Percentiles rank a stretch among this genome's conserved stretches.
phyloP scores from a whole-genome alignment of 1,140 invertebrate species.

The Heliconius hermathena region DNA sequence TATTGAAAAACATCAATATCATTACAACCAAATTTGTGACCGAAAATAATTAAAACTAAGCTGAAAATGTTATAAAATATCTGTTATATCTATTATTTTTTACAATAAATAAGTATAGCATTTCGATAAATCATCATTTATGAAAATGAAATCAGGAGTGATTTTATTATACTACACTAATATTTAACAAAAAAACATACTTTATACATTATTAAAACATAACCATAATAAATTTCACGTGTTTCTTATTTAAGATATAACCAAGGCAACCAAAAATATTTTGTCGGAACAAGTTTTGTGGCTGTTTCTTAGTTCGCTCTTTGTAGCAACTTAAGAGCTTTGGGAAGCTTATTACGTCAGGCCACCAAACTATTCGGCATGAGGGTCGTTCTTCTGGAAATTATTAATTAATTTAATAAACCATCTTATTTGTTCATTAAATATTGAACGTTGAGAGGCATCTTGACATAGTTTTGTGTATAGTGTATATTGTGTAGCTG shows the following conservation, averaged over 20 bases:
- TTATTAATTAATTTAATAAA: conserved; percentile 29
- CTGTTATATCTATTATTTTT: too few relatives aligned
- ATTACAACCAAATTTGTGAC: too few relatives aligned
- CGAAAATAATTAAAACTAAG: too few relatives aligned
- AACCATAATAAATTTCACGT: neutral
- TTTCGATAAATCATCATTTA: too few relatives aligned
- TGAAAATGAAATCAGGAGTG: too few relatives aligned
- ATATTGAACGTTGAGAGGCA: conserved; percentile 1
- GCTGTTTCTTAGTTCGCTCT: conserved; percentile 36
- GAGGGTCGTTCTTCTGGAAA: conserved; percentile 23
- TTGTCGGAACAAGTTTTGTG: conserved; percentile 40
- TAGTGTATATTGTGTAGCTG: neutral
- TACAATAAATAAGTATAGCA: too few relatives aligned
- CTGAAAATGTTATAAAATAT: too few relatives aligned
- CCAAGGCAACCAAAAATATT: conserved; percentile 34
- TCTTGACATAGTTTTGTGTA: conserved; percentile 5
- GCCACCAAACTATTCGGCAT: conserved; percentile 34
- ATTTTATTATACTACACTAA: too few relatives aligned
- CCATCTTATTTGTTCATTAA: conserved; percentile 17
- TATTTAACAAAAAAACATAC: neutral
- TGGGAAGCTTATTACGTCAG: conserved; percentile 38
- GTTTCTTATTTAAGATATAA: conserved; percentile 26
- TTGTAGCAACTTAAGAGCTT: conserved; percentile 38
- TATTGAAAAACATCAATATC: too few relatives aligned
- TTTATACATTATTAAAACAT: neutral